These are phyloP conservation scores for Nasonia longicornis DNA, from an alignment of 1,140 invertebrate genomes.

Conservation along the genomic window DNA sequence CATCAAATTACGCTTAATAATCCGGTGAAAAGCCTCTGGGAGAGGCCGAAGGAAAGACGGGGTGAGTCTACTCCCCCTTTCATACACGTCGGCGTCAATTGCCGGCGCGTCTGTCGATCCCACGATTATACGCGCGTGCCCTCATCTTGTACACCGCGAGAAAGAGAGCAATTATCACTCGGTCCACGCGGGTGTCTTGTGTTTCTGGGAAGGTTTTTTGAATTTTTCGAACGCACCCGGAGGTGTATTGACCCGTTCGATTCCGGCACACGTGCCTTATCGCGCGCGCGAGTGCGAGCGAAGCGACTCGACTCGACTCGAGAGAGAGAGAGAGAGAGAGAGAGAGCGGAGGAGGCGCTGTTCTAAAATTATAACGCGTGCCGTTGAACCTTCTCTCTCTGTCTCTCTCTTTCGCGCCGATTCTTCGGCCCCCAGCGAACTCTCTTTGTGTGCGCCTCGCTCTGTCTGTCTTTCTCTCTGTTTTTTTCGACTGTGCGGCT, in stretches of 20 bases:
- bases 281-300: too few relatives aligned
- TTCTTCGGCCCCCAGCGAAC: conserved; percentile 35
- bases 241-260: too few relatives aligned
- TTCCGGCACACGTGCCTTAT: too few relatives aligned
- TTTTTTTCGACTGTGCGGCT: background rate
- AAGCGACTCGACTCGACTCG: too few relatives aligned
- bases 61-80: background rate
- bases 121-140: conserved; percentile 29
- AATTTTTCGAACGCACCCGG: too few relatives aligned
- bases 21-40: conserved; percentile 29
- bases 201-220: too few relatives aligned
- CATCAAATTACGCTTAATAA: conserved; percentile 46
- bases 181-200: too few relatives aligned
- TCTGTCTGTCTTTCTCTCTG: background rate
- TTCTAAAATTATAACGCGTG: conserved; percentile 43
- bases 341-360: background rate
- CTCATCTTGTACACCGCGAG: conserved; percentile 12
- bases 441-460: conserved; percentile 12
- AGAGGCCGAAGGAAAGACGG: background rate
- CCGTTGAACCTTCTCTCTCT: conserved; percentile 39
- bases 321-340: too few relatives aligned
- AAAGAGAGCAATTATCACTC: conserved; percentile 31
- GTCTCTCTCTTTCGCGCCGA: background rate
- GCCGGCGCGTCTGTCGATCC: conserved; percentile 7
- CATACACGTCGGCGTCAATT: conserved; percentile 9